phyloP scores from a whole-genome alignment of 2,888 invertebrate species.

The Cryptophagus acutangulus region DNA sequence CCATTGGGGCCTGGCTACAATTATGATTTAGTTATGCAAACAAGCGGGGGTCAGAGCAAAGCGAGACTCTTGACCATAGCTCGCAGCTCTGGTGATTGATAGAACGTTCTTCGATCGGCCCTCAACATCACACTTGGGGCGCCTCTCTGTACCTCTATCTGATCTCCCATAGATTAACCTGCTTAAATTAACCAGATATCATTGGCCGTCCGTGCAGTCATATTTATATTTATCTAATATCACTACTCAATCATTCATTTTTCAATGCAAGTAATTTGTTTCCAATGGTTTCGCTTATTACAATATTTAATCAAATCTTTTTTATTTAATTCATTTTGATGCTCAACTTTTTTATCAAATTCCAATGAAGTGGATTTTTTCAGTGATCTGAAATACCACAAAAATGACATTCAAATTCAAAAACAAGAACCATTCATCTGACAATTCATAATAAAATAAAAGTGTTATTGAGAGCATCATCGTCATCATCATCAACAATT shows the following conservation, averaged over 20 bases:
- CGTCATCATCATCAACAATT: too few relatives aligned
- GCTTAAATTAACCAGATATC: conserved; percentile 16
- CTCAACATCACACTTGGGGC: conserved; percentile 43
- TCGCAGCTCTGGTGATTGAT: conserved; percentile 38
- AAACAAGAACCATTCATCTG: conserved; percentile 22
- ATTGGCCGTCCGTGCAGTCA: too few relatives aligned
- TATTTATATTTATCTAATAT: too few relatives aligned
- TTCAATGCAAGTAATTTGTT: too few relatives aligned
- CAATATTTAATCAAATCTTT: too few relatives aligned
- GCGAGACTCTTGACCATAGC: conserved; percentile 23
- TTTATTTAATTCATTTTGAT: neutral
- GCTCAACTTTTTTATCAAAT: too few relatives aligned
- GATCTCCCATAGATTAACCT: conserved; percentile 17
- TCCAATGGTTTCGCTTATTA: too few relatives aligned
- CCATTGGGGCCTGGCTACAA: conserved; percentile 46
- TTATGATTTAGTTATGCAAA: conserved; percentile 50
- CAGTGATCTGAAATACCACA: too few relatives aligned
- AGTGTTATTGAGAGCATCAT: conserved; percentile 40
- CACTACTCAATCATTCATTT: too few relatives aligned
- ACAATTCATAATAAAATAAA: conserved; percentile 36
- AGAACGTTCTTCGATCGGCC: conserved; percentile 34
- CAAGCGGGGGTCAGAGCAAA: conserved; percentile 44
- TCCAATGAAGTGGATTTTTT: too few relatives aligned
- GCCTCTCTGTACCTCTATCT: conserved; percentile 27
- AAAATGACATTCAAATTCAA: conserved; percentile 22